These are phyloP conservation scores for Philaethria dido DNA, from an alignment of 2,888 invertebrate genomes.

Conservation along the genomic window DNA sequence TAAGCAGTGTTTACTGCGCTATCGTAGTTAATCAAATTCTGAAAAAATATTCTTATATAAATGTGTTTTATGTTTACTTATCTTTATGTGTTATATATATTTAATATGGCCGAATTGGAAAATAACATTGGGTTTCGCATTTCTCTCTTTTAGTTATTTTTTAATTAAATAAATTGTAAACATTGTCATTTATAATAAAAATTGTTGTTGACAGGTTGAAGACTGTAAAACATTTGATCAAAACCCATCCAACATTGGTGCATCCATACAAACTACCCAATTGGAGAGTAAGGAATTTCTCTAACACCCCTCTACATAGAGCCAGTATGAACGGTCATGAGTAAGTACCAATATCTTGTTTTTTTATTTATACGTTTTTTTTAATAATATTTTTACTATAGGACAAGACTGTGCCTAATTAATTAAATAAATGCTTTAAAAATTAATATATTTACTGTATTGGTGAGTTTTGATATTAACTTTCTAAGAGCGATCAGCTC, in stretches of 20 bases:
- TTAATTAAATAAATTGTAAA: no score
- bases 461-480: no score
- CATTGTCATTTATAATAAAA: background rate
- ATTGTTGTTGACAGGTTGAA: conserved; percentile 85
- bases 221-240: conserved; percentile 93
- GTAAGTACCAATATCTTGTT: conserved; percentile 80
- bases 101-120: no score
- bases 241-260: conserved; percentile 92
- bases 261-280: conserved; percentile 85
- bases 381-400: no score
- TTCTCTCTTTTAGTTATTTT: background rate
- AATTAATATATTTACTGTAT: background rate
- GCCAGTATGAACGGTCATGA: conserved; percentile 96
- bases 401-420: no score
- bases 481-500: no score
- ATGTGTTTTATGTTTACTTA: no score
- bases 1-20: no score
- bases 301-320: conserved; percentile 95
- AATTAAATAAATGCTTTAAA: background rate
- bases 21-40: no score
- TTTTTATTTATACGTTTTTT: background rate
- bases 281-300: conserved; percentile 81
- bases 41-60: no score
- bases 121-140: background rate
- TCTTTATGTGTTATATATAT: no score